Conservation (phyloP, 2,888 invertebrate genomes). For the Nomada lathburiana region DNA sequence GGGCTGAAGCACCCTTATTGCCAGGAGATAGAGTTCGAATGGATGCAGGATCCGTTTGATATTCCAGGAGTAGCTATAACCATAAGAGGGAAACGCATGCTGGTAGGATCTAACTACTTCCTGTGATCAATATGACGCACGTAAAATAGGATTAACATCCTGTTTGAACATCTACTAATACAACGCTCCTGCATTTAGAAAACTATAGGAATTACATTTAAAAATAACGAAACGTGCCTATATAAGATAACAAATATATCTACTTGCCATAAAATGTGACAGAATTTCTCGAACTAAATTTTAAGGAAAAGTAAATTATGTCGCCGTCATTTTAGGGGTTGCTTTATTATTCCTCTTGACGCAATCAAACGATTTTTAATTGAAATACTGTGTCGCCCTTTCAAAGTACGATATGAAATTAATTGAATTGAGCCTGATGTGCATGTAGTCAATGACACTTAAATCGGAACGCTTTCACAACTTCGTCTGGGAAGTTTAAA, state of each 20-base stretch:
- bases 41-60: conserved; percentile 37
- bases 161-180: background rate
- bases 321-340: background rate
- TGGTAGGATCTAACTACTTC: conserved; percentile 32
- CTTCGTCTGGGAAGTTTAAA: conserved; percentile 25
- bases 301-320: background rate
- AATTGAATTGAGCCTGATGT: background rate
- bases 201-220: no score
- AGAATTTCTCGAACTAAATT: background rate
- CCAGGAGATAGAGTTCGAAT: conserved; percentile 29
- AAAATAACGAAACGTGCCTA: no score
- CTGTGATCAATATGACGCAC: conserved; percentile 30
- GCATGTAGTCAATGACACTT: background rate
- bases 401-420: no score
- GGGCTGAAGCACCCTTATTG: conserved; percentile 18
- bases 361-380: background rate
- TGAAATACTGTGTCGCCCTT: background rate
- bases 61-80: conserved; percentile 23
- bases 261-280: no score
- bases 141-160: conserved; percentile 11
- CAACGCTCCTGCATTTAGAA: background rate
- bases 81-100: conserved; percentile 47
- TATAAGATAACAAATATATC: no score
- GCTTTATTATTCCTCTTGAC: background rate
- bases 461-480: conserved; percentile 15